These are phyloP conservation scores for Cephus runcator DNA, from an alignment of 2,888 invertebrate genomes.

Conservation along the genomic window DNA sequence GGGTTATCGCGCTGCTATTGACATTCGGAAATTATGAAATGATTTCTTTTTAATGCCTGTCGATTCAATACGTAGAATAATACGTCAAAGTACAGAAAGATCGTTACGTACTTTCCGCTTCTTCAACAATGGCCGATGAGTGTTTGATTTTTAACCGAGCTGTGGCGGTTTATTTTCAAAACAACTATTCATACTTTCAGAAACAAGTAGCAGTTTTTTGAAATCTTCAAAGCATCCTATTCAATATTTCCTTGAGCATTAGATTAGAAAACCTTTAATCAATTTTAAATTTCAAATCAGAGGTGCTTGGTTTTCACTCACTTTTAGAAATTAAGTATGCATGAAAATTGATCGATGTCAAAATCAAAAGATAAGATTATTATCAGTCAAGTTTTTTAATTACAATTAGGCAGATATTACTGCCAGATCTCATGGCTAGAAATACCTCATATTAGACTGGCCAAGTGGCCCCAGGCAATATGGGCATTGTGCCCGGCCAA, in stretches of 20 bases:
- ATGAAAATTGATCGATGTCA: neutral
- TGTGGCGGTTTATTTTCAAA: neutral
- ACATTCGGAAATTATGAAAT: neutral
- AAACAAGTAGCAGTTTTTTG: neutral
- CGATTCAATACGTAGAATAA: neutral
- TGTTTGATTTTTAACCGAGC: neutral
- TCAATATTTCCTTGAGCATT: neutral
- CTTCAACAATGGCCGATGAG: neutral
- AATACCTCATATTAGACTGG: conserved; percentile 36
- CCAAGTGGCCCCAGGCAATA: conserved; percentile 21
- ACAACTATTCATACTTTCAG: neutral
- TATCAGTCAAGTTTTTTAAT: neutral
- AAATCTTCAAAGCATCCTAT: neutral
- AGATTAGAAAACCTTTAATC: neutral
- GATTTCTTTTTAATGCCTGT: neutral
- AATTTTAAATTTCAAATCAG: neutral
- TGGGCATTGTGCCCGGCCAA: conserved; percentile 50
- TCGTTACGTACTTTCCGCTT: neutral
- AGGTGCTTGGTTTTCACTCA: neutral
- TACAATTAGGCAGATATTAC: neutral
- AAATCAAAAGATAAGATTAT: neutral
- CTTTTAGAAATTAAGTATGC: neutral
- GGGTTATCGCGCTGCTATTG: neutral
- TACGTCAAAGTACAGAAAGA: neutral
- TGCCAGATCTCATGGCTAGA: conserved; percentile 30